phyloP scores from a whole-genome alignment of 2,797 vertebrate species.

The Semaprochilodus insignis region DNA sequence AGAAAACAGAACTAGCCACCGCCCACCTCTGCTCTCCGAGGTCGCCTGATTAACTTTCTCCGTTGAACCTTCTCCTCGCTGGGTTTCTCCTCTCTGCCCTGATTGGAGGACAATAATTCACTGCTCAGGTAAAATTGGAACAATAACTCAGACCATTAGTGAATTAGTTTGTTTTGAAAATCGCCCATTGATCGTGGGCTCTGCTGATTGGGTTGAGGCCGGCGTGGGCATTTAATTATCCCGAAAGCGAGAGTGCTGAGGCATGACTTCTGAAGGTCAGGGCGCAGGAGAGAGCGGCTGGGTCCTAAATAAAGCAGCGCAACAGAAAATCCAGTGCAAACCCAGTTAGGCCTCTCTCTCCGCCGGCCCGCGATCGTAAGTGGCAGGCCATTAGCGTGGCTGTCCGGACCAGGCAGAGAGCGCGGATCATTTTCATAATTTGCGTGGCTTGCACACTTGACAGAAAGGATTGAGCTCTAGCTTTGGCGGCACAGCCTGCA shows the following conservation, averaged over 20 bases:
- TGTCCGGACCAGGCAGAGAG: conserved; percentile 65
- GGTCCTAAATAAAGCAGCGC: conserved; percentile 60
- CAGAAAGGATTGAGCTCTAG: conserved; percentile 51
- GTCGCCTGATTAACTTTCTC: conserved; percentile 62
- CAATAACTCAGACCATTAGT: conserved; percentile 84
- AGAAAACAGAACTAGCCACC: conserved; percentile 20
- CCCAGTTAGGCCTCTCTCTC: conserved; percentile 62
- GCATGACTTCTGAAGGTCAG: conserved; percentile 83
- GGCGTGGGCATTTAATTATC: conserved; percentile 81
- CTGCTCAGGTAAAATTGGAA: conserved; percentile 79
- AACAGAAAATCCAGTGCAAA: conserved; percentile 72
- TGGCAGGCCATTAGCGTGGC: conserved; percentile 73
- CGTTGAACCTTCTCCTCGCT: conserved; percentile 52
- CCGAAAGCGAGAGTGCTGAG: conserved; percentile 74
- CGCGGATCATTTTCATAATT: conserved; percentile 67
- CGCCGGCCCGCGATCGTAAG: conserved; percentile 71
- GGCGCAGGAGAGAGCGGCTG: conserved; percentile 62
- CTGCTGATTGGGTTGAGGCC: conserved; percentile 78
- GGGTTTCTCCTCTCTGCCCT: conserved; percentile 50
- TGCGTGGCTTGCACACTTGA: conserved; percentile 44
- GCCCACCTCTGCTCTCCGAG: conserved; percentile 44
- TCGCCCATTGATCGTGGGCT: conserved; percentile 78
- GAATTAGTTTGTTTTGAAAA: conserved; percentile 85
- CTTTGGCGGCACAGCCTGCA: conserved; percentile 28
- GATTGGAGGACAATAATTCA: conserved; percentile 77